Evolutionary conservation across 2,888 invertebrate genomes (phyloP).

Genomic region (Eledona agricola): DNA sequence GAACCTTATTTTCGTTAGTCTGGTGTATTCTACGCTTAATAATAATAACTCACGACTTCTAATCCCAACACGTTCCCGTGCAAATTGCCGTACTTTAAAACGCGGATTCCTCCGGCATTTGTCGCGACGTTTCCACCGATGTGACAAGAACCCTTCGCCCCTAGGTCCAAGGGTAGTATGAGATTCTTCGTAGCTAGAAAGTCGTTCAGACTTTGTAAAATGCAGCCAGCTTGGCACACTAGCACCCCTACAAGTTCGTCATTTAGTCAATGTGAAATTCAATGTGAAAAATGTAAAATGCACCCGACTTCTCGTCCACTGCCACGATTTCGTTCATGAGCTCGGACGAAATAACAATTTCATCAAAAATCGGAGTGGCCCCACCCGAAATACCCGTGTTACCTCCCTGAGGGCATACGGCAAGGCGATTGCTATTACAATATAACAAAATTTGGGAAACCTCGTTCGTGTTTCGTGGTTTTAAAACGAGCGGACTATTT

Average conservation of each 20-base stretch:
- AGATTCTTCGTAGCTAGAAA: constrained; percentile 75
- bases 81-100: constrained; percentile 91
- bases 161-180: constrained; percentile 94
- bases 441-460: constrained; percentile 85
- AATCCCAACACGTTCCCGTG: constrained; percentile 91
- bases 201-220: constrained; percentile 84
- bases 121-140: constrained; percentile 96
- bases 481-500: constrained; percentile 80
- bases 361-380: constrained; percentile 95
- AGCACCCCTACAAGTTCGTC: constrained; percentile 69
- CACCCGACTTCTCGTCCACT: constrained; percentile 84
- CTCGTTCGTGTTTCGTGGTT: constrained; percentile 86
- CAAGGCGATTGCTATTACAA: constrained; percentile 82
- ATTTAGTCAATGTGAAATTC: constrained; percentile 3
- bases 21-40: neutral
- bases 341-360: constrained; percentile 85
- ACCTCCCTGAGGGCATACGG: constrained; percentile 94
- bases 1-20: constrained; percentile 67
- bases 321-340: constrained; percentile 85
- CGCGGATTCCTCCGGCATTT: constrained; percentile 92
- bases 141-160: constrained; percentile 94
- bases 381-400: constrained; percentile 96
- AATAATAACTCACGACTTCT: constrained; percentile 78
- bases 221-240: constrained; percentile 89
- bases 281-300: constrained; percentile 3